A percentile compares a stretch with the other conserved stretches of the same genome.
Evolutionary conservation across 2,888 invertebrate species (phyloP).

Genomic region (Galerucella calmariensis): DNA sequence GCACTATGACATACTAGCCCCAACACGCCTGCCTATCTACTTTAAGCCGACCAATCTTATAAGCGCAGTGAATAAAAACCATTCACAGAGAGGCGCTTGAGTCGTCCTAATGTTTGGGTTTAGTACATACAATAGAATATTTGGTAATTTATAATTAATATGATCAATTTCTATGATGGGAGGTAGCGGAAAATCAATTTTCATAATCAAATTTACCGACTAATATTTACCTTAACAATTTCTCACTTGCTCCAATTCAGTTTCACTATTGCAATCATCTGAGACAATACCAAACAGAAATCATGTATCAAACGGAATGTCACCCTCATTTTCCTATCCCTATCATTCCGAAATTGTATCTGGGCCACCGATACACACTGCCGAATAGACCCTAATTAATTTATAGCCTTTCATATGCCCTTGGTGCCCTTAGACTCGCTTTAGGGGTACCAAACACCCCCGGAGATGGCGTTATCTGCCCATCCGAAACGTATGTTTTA

Average conservation of each 20-base stretch:
- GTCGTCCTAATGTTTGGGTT: no score
- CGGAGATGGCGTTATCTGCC: slow-evolving; percentile 27
- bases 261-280: slow-evolving; percentile 5
- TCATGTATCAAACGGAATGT: slow-evolving; percentile 14
- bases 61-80: no score
- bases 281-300: slow-evolving; percentile 13
- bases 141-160: background rate
- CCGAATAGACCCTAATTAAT: slow-evolving; percentile 55
- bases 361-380: slow-evolving; percentile 48
- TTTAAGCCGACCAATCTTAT: no score
- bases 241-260: background rate
- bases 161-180: background rate
- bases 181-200: no score
- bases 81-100: no score
- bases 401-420: slow-evolving; percentile 57
- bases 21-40: no score
- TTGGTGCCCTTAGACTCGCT: slow-evolving; percentile 30
- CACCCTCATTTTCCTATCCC: slow-evolving; percentile 23
- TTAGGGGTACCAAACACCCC: slow-evolving; percentile 29
- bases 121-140: no score
- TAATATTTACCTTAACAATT: background rate
- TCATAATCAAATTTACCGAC: background rate
- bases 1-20: no score
- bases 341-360: slow-evolving; percentile 30
- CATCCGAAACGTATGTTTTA: slow-evolving; percentile 41